Evolutionary conservation across 1,140 invertebrate species (phyloP).

Genomic region (Drosophila guanche): DNA sequence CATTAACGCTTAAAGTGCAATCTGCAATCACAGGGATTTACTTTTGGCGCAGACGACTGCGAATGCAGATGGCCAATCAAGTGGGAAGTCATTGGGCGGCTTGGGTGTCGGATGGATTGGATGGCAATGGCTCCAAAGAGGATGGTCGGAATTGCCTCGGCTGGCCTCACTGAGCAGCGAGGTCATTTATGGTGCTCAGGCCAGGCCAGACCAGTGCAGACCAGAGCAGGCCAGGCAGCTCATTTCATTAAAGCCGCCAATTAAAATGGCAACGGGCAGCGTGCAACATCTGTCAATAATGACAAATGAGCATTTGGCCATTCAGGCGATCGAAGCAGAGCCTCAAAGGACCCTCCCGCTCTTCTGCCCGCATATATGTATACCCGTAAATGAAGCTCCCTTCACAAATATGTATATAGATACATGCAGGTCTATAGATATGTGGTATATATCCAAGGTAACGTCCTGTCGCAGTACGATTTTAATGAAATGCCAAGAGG

Average conservation of each 20-base stretch:
- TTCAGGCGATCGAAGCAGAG: constrained; percentile 4
- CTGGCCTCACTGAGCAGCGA: constrained; percentile 12
- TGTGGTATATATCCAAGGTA: constrained; percentile 35
- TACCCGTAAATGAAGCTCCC: constrained; percentile 27
- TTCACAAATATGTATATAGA: constrained; percentile 18
- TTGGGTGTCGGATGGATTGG: no score
- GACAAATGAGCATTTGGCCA: constrained; percentile 77
- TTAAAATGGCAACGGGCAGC: constrained; percentile 70
- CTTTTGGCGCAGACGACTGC: constrained; percentile 46
- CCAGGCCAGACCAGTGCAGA: no score
- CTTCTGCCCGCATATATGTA: constrained; percentile 5
- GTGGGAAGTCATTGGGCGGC: constrained; percentile 12
- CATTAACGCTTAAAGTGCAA: constrained; percentile 75
- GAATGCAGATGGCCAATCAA: constrained; percentile 34
- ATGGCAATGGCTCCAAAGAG: background rate
- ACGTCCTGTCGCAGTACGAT: constrained; percentile 19
- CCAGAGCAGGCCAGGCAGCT: constrained; percentile 36
- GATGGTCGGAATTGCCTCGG: constrained; percentile 1
- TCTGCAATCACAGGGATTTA: constrained; percentile 69
- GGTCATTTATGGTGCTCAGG: constrained; percentile 20
- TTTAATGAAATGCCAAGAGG: constrained; percentile 59
- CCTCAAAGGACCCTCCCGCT: constrained; percentile 33
- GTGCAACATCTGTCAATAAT: constrained; percentile 78
- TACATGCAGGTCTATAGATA: constrained; percentile 24
- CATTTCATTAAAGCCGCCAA: constrained; percentile 78